phyloP scores from a whole-genome alignment of 2,113 vertebrate genomes.

The Phaethornis superciliosus region DNA sequence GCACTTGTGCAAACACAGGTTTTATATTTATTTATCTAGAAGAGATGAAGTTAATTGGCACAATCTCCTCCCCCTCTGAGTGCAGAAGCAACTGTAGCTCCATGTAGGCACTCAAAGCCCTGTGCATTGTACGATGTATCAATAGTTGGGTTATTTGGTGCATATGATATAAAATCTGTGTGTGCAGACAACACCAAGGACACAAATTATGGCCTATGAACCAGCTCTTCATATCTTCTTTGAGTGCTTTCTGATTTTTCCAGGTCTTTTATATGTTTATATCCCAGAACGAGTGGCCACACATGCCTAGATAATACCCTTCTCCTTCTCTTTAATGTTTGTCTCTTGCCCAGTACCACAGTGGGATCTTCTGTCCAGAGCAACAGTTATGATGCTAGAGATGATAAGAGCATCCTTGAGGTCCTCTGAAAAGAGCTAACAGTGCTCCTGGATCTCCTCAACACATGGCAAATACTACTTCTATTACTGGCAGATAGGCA shows the following conservation, averaged over 20 bases:
- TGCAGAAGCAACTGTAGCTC: background rate
- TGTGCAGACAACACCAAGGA: background rate
- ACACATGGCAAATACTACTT: background rate
- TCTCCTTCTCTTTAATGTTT: background rate
- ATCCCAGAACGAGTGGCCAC: background rate
- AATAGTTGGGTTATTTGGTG: background rate
- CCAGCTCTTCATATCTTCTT: background rate
- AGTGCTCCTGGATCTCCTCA: background rate
- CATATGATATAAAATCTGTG: background rate
- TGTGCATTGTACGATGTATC: background rate
- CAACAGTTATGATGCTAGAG: background rate
- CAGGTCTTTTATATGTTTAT: background rate
- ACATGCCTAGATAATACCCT: background rate
- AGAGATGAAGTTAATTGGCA: background rate
- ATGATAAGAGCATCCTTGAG: accelerated
- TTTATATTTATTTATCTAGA: conserved; percentile 43
- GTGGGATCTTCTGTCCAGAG: background rate
- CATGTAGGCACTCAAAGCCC: background rate
- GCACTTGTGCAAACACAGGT: conserved; percentile 28
- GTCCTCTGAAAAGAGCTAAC: background rate
- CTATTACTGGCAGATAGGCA: background rate
- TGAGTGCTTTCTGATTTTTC: background rate
- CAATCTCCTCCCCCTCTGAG: background rate
- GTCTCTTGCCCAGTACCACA: background rate
- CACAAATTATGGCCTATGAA: background rate